A percentile compares a stretch with the other conserved stretches of the same genome.
These are phyloP conservation scores for Vespertilio murinus DNA, from an alignment of 2,797 vertebrate species.

Conservation along the genomic window DNA sequence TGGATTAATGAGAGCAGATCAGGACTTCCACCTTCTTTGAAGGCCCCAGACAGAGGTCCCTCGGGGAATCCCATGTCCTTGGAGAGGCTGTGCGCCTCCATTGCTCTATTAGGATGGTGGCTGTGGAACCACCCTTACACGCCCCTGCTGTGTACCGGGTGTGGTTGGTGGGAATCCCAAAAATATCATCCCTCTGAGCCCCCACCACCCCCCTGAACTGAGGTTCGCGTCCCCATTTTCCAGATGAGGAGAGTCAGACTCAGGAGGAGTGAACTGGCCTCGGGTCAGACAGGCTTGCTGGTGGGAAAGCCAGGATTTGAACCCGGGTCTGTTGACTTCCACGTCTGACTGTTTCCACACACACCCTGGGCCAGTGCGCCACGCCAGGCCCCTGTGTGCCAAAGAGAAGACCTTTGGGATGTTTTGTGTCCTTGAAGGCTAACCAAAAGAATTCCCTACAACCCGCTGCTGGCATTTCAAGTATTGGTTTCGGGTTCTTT, in stretches of 20 bases:
- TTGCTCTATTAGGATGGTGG: background rate
- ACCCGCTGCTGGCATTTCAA: conserved; percentile 72
- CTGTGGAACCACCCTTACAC: background rate
- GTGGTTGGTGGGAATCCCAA: background rate
- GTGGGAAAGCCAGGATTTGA: conserved; percentile 38
- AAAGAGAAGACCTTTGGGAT: conserved; percentile 79
- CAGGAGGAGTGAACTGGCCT: background rate
- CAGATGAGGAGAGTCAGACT: background rate
- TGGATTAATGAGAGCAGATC: background rate
- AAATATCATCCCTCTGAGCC: background rate
- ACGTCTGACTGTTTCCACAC: conserved; percentile 59
- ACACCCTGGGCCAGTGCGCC: background rate
- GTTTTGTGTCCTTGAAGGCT: conserved; percentile 80
- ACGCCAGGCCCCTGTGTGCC: conserved; percentile 54
- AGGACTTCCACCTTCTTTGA: background rate
- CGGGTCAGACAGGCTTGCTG: background rate
- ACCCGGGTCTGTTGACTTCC: conserved; percentile 51
- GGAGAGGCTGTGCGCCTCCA: too few species aligned
- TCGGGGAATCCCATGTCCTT: too few species aligned
- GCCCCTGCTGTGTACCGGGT: too few species aligned
- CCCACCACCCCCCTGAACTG: background rate
- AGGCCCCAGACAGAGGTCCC: background rate
- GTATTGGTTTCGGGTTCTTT: conserved; percentile 67
- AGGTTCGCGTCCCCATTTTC: background rate
- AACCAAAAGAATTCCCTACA: conserved; percentile 79